Evolutionary conservation across 1,140 invertebrate genomes (phyloP).

Genomic region (Leptopilina clavipes): DNA sequence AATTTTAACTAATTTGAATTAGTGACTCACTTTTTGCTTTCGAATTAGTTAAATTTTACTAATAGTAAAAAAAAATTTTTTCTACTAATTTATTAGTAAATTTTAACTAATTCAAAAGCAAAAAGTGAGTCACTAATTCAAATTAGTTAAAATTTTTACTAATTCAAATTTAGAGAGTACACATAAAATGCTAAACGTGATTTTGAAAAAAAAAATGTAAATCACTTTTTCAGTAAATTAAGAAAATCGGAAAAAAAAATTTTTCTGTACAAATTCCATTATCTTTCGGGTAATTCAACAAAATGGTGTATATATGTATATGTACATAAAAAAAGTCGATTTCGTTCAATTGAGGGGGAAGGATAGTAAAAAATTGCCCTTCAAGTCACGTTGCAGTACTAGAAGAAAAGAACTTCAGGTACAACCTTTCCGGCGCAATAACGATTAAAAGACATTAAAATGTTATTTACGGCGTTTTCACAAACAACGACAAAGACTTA

Average conservation of each 20-base stretch:
- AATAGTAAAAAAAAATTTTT: too few species aligned
- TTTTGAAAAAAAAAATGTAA: background rate
- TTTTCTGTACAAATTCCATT: constrained; percentile 1
- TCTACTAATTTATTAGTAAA: too few species aligned
- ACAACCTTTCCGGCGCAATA: background rate
- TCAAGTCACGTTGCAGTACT: constrained; percentile 21
- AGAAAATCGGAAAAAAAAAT: too few species aligned
- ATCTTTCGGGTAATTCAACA: background rate
- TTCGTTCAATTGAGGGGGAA: background rate
- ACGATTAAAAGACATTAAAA: constrained; percentile 16
- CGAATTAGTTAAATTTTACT: too few species aligned
- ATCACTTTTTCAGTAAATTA: too few species aligned
- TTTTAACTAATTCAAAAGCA: too few species aligned
- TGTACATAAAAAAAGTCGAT: background rate
- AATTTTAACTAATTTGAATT: too few species aligned
- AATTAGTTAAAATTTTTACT: too few species aligned
- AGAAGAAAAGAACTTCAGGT: constrained; percentile 13
- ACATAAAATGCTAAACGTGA: too few species aligned
- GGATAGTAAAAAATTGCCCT: constrained; percentile 26
- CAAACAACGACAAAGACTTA: background rate
- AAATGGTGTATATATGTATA: background rate
- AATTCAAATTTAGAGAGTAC: too few species aligned
- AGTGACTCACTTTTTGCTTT: too few species aligned
- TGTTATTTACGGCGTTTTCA: constrained; percentile 5
- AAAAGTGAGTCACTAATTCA: too few species aligned